Base-by-base conservation (phyloP, 2,888 invertebrate genomes). In the Fabriciana adippe region DNA sequence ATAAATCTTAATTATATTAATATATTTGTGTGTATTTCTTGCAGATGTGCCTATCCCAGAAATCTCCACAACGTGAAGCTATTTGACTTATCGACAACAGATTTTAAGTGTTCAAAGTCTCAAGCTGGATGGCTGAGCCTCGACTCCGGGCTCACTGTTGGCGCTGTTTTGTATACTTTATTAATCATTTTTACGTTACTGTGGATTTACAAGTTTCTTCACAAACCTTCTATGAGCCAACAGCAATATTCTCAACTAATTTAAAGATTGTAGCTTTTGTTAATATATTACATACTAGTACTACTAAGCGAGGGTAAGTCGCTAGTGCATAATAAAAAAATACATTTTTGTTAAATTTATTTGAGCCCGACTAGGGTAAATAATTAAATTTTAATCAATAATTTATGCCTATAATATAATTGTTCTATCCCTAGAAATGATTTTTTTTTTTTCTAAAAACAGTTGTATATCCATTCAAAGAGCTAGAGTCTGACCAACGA, bases 21-120 rank as follows among this genome's bases (percentile, higher is more conserved):
- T n/a, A 0, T 26, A 0, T 26, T 4, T 26, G 26, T 26, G 4
- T 26, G 26, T 26, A 18, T 31, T 65, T 47, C 26, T 71, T 69
- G 16, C 66, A 73, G 71, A 56, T 73, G 71, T 53, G 51, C 69
- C 15, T 56, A 64, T 3, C 73, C 73, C n/a, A 15, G 47, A 14
- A 51, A 66, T 56, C 67, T 71, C 13, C 35, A 62, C 18, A 70
- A 70, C 35, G 63, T 41, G 55, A 68, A 64, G 50, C 41, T 73
- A 21, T 64, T 66, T 13, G 69, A 69, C 31, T 18, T 73, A 35
- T 26, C 71, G 18, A n/a, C 15, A 16, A 21, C 67, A 21, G 72
- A 51, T 11, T 61, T 61, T 14, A 61, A 61, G 21, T 61, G 61
- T 53, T 53, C 41, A 0, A 51, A 53, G 35, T 41, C 14, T 0